Base-by-base conservation (phyloP, 2,888 invertebrate genomes). In the Gandaritis pyraliata region DNA sequence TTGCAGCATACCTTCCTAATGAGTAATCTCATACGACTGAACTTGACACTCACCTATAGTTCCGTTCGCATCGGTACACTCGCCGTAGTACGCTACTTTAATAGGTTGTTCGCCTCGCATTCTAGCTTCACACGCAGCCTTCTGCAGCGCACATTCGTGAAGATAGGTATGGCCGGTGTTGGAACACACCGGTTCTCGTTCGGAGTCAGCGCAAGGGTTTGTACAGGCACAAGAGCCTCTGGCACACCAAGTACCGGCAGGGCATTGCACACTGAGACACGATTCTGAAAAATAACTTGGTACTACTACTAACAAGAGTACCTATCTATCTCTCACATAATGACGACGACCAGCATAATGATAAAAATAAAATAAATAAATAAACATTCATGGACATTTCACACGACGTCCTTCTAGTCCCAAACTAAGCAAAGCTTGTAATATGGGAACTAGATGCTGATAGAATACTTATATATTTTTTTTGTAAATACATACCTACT, bases 171-270 rank as follows among this genome's bases (percentile, higher is more conserved):
- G 93, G 71, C 94, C 94, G 77, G 96, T 95, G 77, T 94, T 95
- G 46, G 95, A 96, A 83, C 97, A 98, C 15, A 97, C 96, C 2
- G 95, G 95, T 75, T 96, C 95, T 23, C 93, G 92, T 11, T 93
- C 93, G 11, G 92, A 93, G 57, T 93, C 94, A 1, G 94, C 93
- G 87, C 98, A 98, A 67, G 94, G 93, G 55, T 95, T 94, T 0
- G 96, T 96, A 83, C 98, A 98, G 10, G 97, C 94, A 87, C 98
- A 98, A 46, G 94, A 92, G 1, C 97, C 97, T 41, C 96, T 95
- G 67, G 96, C 95, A 83, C 98, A 98, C 78, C 95, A 94, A 39
- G 96, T 96, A 12, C 97, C 97, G 75, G 94, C 93, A 70, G 96
- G 95, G 83, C 98, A 98, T 76, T 94, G 93, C 46, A 97, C 94